Evolutionary conservation across 2,113 vertebrate species (phyloP), one percentile per base, ranked within the genome.

Genomic region (Pimephales promelas): DNA sequence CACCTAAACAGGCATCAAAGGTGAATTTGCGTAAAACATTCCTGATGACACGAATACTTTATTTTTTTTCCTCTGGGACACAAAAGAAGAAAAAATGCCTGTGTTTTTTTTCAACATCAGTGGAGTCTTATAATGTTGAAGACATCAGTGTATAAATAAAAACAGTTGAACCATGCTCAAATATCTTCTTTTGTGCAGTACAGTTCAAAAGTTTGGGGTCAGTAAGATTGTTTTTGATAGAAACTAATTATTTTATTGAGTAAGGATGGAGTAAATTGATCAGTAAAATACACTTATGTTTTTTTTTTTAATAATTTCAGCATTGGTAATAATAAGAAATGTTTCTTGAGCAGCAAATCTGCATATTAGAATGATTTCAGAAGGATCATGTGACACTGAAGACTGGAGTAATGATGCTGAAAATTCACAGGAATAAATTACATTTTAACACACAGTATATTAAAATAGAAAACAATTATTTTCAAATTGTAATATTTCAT

Each of bases 1-100:
- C 83, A 90, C 84, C 86, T 88, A 89, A 91, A 92, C 85, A 87
- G 61, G 87, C 54, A 34, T 36, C 13, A 49, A 10, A 28, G 24
- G 10, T 22, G 8, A 56, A 76, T 56, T 22, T 76, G 31, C 10
- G 5, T n/a, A 36, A 36, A 75, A 75, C 28, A 56, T 54, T 34
- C 2, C 40, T 24, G 68, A 45, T 45, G 4, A 71, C 10, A 11
- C 34, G 3, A 16, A 2, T 43, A 11, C 47, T 2, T 20, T 22
- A 20, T 36, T 0, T 13, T 62, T 11, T 62, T 31, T 31, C 16
- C 13, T 3, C 3, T 62, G 61, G 61, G 26, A 62, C 61, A 64
- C 61, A 31, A 64, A 64, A 64, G 28, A 64, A 8, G 0, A 64
- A 49, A 49, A 49, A 14, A 49, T 45, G 10, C 43, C 43, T 3